Percentiles rank a stretch among this genome's conserved stretches.
Evolutionary conservation across 53 echinoderm and acorn worm genomes (phyloP).

Genomic region (Astropecten irregularis): DNA sequence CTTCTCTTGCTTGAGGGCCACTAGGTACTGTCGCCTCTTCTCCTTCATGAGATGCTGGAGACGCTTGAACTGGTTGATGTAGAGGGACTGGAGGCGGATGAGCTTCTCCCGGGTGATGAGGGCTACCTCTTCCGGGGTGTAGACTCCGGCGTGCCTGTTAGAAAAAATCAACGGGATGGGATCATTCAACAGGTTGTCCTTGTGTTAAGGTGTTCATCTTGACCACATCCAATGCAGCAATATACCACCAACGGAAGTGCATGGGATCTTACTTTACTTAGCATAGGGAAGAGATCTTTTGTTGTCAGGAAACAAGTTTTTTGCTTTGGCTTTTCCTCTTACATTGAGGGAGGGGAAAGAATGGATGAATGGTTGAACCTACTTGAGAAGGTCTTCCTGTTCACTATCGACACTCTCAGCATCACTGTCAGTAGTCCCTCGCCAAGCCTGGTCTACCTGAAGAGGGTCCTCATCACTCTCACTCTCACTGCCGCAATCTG

Average conservation of each 20-base stretch:
- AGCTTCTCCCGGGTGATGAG: slow-evolving; percentile 93
- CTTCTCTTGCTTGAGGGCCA: slow-evolving; percentile 68
- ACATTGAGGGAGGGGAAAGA: too few species aligned
- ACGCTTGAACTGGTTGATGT: slow-evolving; percentile 99
- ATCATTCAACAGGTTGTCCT: too few species aligned
- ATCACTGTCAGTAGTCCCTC: slow-evolving; percentile 93
- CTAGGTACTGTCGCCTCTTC: slow-evolving; percentile 76
- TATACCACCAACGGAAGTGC: too few species aligned
- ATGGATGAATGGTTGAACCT: too few species aligned
- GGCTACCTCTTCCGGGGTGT: slow-evolving; percentile 96
- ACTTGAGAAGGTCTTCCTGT: slow-evolving; percentile 96
- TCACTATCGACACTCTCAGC: slow-evolving; percentile 99
- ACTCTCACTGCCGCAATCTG: slow-evolving; percentile 96
- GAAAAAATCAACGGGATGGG: too few species aligned
- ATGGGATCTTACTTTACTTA: too few species aligned
- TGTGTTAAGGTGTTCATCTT: too few species aligned
- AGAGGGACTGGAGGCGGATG: slow-evolving; percentile 94
- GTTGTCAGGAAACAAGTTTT: too few species aligned
- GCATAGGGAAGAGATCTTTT: too few species aligned
- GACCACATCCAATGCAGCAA: too few species aligned
- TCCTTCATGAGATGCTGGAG: slow-evolving; percentile 96
- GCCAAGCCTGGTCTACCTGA: slow-evolving; percentile 80
- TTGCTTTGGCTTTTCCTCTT: too few species aligned
- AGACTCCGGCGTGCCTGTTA: slow-evolving; percentile 90
- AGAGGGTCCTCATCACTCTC: slow-evolving; percentile 92